Percentiles rank a stretch among this genome's conserved stretches.
These are phyloP conservation scores for Corydoras maculifer DNA, from an alignment of 2,113 vertebrate genomes.

Conservation along the genomic window DNA sequence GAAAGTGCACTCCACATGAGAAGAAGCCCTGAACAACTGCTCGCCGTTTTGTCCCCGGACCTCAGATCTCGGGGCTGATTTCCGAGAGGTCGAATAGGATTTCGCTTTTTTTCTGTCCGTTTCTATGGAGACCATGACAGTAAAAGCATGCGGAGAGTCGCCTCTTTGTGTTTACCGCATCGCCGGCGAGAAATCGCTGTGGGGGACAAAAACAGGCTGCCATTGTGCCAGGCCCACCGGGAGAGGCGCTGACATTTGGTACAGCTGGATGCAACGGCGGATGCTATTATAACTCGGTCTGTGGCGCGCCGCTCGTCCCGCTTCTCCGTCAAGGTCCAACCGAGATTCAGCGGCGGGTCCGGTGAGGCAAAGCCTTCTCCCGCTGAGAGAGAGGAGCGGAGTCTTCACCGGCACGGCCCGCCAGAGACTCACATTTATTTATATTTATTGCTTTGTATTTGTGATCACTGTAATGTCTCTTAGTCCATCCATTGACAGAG, in stretches of 20 bases:
- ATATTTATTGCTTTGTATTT: too few species aligned
- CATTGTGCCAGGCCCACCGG: conserved; percentile 39
- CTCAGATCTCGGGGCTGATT: conserved; percentile 37
- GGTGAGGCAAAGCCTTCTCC: conserved; percentile 9
- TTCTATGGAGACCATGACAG: conserved; percentile 40
- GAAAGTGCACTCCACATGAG: conserved; percentile 7
- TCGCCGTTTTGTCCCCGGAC: conserved; percentile 13
- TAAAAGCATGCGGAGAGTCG: conserved; percentile 36
- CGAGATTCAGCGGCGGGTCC: conserved; percentile 14
- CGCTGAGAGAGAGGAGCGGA: conserved; percentile 9
- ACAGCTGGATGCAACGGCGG: conserved; percentile 38
- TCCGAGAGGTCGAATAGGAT: conserved; percentile 35
- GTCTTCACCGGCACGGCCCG: conserved; percentile 1
- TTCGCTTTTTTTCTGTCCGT: conserved; percentile 33
- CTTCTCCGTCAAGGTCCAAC: conserved; percentile 35
- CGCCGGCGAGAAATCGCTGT: conserved; percentile 38
- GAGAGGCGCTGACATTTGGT: conserved; percentile 47
- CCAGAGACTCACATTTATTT: too few species aligned
- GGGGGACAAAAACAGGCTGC: conserved; percentile 34
- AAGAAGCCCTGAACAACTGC: conserved; percentile 21
- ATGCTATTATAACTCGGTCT: conserved; percentile 39
- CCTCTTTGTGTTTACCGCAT: conserved; percentile 33
- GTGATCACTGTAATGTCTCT: too few species aligned
- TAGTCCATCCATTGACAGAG: too few species aligned
- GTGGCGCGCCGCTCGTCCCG: conserved; percentile 30